Evolutionary conservation across 2,797 vertebrate species (phyloP).

Genomic region (Saguinus oedipus): DNA sequence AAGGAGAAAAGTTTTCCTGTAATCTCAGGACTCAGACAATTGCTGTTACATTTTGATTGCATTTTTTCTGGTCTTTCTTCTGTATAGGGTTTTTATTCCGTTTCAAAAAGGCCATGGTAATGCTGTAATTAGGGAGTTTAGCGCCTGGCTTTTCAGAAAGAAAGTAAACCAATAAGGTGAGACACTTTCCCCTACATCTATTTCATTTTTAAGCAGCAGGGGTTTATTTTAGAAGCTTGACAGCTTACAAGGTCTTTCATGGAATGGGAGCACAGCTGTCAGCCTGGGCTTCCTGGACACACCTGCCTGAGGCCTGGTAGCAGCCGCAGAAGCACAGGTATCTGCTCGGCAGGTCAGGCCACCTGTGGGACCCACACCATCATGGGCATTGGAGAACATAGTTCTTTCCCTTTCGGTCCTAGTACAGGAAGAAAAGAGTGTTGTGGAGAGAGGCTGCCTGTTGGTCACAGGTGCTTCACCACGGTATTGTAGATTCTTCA

Average conservation of each 20-base stretch:
- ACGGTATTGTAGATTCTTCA: neutral
- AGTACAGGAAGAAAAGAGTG: neutral
- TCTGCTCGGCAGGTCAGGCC: neutral
- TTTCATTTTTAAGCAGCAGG: neutral
- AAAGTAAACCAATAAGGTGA: neutral
- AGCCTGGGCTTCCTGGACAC: neutral
- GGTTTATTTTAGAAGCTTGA: neutral
- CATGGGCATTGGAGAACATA: neutral
- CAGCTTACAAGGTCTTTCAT: neutral
- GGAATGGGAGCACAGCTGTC: neutral
- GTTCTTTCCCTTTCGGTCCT: neutral
- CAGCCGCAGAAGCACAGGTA: neutral
- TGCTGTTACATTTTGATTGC: rapidly evolving
- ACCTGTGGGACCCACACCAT: neutral
- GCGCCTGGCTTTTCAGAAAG: neutral
- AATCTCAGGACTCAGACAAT: neutral
- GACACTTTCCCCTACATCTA: rapidly evolving
- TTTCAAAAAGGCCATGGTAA: neutral
- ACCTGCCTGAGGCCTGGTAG: neutral
- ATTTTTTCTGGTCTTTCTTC: neutral
- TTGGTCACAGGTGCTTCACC: rapidly evolving
- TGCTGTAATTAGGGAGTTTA: neutral
- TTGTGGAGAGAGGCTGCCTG: rapidly evolving
- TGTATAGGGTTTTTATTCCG: neutral
- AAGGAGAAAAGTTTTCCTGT: neutral